A percentile compares a stretch with the other conserved stretches of the same genome.
Evolutionary conservation across 2,888 invertebrate species (phyloP).

Genomic region (Rhimphoctona megacephalus): DNA sequence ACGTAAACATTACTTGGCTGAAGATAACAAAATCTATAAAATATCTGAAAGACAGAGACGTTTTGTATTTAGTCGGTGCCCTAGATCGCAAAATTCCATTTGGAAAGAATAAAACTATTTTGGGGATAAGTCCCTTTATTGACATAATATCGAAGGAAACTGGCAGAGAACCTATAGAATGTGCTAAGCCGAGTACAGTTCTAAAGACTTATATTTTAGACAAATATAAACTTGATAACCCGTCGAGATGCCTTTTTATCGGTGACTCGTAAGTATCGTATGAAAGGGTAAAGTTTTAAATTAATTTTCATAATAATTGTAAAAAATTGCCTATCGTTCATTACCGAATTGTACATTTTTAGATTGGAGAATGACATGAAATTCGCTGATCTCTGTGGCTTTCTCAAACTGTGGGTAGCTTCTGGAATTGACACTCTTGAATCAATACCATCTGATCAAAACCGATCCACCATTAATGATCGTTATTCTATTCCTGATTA

Average conservation of each 20-base stretch:
- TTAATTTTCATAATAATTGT: slow-evolving; percentile 11
- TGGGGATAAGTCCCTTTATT: slow-evolving; percentile 85
- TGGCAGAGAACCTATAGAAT: slow-evolving; percentile 83
- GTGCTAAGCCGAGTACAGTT: slow-evolving; percentile 86
- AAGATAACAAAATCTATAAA: slow-evolving; percentile 86
- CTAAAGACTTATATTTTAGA: slow-evolving; percentile 81
- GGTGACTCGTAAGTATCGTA: slow-evolving; percentile 80
- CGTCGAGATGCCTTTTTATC: slow-evolving; percentile 78
- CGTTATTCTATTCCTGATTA: slow-evolving; percentile 72
- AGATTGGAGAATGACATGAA: slow-evolving; percentile 78
- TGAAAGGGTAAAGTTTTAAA: background rate
- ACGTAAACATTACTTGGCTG: slow-evolving; percentile 85
- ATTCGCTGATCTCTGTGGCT: slow-evolving; percentile 77
- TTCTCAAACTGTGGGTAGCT: slow-evolving; percentile 77
- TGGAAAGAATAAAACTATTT: slow-evolving; percentile 78
- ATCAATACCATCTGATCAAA: slow-evolving; percentile 5
- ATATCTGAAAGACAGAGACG: slow-evolving; percentile 86
- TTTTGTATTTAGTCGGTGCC: slow-evolving; percentile 86
- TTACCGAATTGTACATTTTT: background rate
- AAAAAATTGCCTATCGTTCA: slow-evolving; percentile 66
- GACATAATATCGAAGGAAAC: slow-evolving; percentile 84
- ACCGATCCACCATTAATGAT: background rate
- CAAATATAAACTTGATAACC: slow-evolving; percentile 75
- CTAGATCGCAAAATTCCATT: slow-evolving; percentile 85
- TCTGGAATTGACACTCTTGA: slow-evolving; percentile 74